Percentiles rank a stretch among this genome's conserved stretches.
Conservation (phyloP, 2,113 vertebrate genomes). For the Aramus guarauna region DNA sequence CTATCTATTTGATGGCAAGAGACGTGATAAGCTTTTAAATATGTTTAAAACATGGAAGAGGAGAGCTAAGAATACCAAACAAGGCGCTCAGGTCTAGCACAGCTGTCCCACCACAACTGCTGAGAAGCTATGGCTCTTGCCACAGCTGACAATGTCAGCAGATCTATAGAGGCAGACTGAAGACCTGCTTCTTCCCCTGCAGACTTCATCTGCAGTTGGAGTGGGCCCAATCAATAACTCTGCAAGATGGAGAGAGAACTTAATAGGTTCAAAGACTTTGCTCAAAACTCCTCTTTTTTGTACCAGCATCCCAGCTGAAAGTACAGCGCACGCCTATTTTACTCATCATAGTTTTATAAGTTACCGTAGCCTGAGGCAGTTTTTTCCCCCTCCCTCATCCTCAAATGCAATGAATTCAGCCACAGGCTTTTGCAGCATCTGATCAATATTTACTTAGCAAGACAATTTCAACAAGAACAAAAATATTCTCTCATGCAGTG, state of each 20-base stretch:
- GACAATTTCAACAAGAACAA: slow-evolving; percentile 35
- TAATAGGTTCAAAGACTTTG: not conserved
- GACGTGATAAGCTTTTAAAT: not conserved
- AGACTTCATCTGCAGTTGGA: not conserved
- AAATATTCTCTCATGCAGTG: not conserved
- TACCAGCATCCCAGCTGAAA: not conserved
- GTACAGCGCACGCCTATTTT: not conserved
- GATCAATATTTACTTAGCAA: slow-evolving; percentile 54
- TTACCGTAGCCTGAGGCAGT: not conserved
- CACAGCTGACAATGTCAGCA: not conserved
- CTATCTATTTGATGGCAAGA: not conserved
- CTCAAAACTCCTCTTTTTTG: not conserved
- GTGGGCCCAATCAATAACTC: not conserved
- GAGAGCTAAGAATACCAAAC: not conserved
- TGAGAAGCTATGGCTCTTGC: not conserved
- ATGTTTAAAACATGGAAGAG: not conserved
- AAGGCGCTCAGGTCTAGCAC: not conserved
- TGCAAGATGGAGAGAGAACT: not conserved
- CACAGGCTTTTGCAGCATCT: not conserved
- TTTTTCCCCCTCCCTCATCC: not conserved
- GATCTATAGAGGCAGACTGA: not conserved
- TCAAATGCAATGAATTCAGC: not conserved
- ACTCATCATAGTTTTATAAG: not conserved
- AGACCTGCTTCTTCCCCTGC: not conserved
- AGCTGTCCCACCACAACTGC: not conserved